Conservation (phyloP, 2,888 invertebrate genomes). For the Lissocephala sabroskyi region DNA sequence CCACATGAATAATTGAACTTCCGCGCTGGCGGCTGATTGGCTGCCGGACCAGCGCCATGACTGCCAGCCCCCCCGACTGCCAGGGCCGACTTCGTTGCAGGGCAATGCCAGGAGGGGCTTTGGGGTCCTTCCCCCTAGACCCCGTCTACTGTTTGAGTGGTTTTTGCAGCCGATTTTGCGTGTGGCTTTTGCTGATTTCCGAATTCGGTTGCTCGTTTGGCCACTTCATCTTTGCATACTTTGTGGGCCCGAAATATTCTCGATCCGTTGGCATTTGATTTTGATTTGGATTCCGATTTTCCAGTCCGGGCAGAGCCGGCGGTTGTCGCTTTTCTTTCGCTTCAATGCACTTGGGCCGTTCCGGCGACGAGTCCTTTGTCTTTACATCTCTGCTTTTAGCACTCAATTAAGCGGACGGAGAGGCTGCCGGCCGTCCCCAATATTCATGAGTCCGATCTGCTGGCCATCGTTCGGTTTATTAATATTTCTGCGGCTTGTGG, state of each 20-base stretch:
- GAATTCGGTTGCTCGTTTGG: slow-evolving; percentile 17
- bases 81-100: slow-evolving; percentile 2
- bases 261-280: slow-evolving; percentile 41
- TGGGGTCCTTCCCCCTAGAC: not conserved
- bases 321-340: slow-evolving; percentile 14
- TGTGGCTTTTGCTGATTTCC: not conserved
- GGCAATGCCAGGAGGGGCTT: not conserved
- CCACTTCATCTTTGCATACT: slow-evolving; percentile 59
- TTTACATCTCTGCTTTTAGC: slow-evolving; percentile 30
- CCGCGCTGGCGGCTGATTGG: slow-evolving; percentile 54
- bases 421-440: slow-evolving; percentile 2
- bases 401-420: slow-evolving; percentile 54
- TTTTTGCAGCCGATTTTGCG: not conserved
- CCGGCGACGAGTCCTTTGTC: slow-evolving; percentile 30
- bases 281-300: slow-evolving; percentile 26
- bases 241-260: slow-evolving; percentile 56
- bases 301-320: slow-evolving; percentile 9
- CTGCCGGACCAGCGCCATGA: no score
- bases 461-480: no score
- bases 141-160: no score
- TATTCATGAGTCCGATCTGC: slow-evolving; percentile 30
- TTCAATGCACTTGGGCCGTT: no score
- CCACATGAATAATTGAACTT: slow-evolving; percentile 61
- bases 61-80: no score
- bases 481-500: not conserved